Evolutionary conservation across 2,888 invertebrate genomes (phyloP).

Genomic region (Panorpa germanica): DNA sequence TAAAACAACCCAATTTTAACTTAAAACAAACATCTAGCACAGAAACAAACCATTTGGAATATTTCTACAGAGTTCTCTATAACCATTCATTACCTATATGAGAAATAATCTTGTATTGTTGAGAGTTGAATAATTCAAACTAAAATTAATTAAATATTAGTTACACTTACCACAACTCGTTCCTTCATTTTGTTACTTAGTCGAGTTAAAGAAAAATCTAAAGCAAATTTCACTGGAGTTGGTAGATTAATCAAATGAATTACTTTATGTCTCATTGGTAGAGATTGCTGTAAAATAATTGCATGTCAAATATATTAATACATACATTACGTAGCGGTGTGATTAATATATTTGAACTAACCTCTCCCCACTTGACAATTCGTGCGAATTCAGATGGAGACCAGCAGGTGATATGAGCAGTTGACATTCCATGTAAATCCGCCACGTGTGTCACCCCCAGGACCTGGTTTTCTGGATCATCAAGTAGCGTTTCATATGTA

Average conservation of each 20-base stretch:
- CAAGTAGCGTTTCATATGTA: constrained; percentile 55
- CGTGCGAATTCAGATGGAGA: constrained; percentile 51
- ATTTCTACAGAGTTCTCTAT: too few relatives aligned
- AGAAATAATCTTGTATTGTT: too few relatives aligned
- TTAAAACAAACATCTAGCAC: too few relatives aligned
- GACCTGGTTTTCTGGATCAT: constrained; percentile 57
- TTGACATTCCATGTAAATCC: constrained; percentile 39
- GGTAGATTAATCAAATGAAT: constrained; percentile 55
- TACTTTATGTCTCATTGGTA: constrained; percentile 63
- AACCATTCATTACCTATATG: too few relatives aligned
- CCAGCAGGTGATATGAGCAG: constrained; percentile 50
- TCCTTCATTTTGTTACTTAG: constrained; percentile 53
- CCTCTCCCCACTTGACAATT: constrained; percentile 57
- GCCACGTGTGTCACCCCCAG: constrained; percentile 56
- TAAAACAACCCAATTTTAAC: too few relatives aligned
- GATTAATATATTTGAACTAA: too few relatives aligned
- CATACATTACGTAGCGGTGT: neutral
- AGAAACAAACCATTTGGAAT: too few relatives aligned
- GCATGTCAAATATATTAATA: constrained; percentile 4
- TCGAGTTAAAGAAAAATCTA: constrained; percentile 49
- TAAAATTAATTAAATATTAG: too few relatives aligned
- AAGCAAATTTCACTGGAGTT: constrained; percentile 49
- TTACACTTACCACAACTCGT: constrained; percentile 35
- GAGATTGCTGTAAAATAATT: constrained; percentile 38
- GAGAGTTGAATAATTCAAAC: too few relatives aligned